Percentiles rank a stretch among this genome's conserved stretches.
Conservation (phyloP, 2,888 invertebrate genomes). For the Tridacna gigas region DNA sequence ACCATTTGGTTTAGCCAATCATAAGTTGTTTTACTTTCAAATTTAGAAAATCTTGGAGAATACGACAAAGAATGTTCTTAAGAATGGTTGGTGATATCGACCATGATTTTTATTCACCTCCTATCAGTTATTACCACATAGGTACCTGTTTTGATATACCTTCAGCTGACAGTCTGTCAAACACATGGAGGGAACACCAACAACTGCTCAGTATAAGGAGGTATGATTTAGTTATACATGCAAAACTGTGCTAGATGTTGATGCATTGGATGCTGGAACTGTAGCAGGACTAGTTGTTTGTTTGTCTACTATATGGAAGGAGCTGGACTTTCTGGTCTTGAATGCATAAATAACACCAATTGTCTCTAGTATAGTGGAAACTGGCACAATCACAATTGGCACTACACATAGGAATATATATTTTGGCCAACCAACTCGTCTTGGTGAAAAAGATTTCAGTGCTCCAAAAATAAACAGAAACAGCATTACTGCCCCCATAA, state of each 20-base stretch:
- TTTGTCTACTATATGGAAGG: slow-evolving; percentile 77
- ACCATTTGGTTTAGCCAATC: too few relatives aligned
- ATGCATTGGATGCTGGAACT: slow-evolving; percentile 17
- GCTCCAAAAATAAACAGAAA: slow-evolving; percentile 77
- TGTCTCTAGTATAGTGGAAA: slow-evolving; percentile 71
- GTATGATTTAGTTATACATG: slow-evolving; percentile 40
- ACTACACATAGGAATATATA: slow-evolving; percentile 67
- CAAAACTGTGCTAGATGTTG: slow-evolving; percentile 47
- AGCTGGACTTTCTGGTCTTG: slow-evolving; percentile 58
- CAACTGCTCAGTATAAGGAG: neutral
- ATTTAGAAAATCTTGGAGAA: too few relatives aligned
- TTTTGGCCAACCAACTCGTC: slow-evolving; percentile 66
- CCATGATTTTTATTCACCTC: too few relatives aligned
- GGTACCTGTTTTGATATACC: neutral
- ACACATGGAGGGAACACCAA: neutral
- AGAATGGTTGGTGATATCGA: too few relatives aligned
- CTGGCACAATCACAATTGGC: slow-evolving; percentile 66
- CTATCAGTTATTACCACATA: too few relatives aligned
- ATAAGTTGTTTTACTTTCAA: too few relatives aligned
- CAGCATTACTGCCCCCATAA: slow-evolving; percentile 70
- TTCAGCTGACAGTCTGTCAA: neutral
- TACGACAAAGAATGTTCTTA: too few relatives aligned
- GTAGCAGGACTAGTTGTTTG: slow-evolving; percentile 51
- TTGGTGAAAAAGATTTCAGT: slow-evolving; percentile 73
- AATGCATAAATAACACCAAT: slow-evolving; percentile 69